A percentile compares a stretch with the other conserved stretches of the same genome.
Conservation (phyloP, 2,888 invertebrate species). For the Empis livida region DNA sequence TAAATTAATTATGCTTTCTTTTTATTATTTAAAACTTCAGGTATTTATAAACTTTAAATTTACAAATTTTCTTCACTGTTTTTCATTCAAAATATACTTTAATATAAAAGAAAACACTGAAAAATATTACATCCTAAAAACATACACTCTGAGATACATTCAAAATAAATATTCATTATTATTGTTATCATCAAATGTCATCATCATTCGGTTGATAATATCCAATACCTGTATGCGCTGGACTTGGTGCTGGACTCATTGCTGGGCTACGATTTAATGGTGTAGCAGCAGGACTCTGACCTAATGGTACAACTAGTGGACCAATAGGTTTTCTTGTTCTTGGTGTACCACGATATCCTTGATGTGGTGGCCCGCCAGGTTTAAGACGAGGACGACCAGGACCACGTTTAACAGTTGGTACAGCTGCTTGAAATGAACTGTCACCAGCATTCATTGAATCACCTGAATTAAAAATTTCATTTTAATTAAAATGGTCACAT, state of each 20-base stretch:
- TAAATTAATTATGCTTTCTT: too few relatives aligned
- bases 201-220: conserved; percentile 13
- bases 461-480: too few relatives aligned
- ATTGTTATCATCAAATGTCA: conserved; percentile 5
- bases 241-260: conserved; percentile 32
- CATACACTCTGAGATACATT: background rate
- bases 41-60: too few relatives aligned
- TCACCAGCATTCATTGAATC: background rate
- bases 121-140: too few relatives aligned
- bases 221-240: conserved; percentile 17
- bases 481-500: too few relatives aligned
- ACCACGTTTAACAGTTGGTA: conserved; percentile 41
- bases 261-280: conserved; percentile 30
- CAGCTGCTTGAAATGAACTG: conserved; percentile 9
- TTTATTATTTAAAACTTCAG: too few relatives aligned
- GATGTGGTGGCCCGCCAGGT: conserved; percentile 50
- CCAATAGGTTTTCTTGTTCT: conserved; percentile 43
- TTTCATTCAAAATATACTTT: too few relatives aligned
- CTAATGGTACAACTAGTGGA: conserved; percentile 31
- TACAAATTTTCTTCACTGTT: too few relatives aligned
- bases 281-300: conserved; percentile 31
- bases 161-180: background rate
- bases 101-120: too few relatives aligned
- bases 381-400: conserved; percentile 55
- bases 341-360: conserved; percentile 45